phyloP scores from a whole-genome alignment of 2,113 vertebrate genomes.

The Marmota monax region DNA sequence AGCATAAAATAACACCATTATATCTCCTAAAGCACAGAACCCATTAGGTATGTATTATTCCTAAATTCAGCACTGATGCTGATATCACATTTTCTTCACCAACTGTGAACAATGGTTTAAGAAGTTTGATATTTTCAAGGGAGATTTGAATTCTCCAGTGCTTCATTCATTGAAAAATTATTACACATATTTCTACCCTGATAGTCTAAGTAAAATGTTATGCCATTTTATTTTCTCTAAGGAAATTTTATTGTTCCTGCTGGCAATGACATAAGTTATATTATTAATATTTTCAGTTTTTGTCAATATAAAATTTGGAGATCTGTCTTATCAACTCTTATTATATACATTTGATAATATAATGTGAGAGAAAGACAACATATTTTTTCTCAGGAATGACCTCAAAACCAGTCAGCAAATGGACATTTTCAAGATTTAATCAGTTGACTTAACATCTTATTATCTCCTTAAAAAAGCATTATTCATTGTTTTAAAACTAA shows the following conservation, averaged over 20 bases:
- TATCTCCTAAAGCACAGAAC: conserved; percentile 29
- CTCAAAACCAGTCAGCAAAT: neutral
- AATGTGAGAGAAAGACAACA: neutral
- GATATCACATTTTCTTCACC: conserved; percentile 35
- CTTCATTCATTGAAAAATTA: conserved; percentile 17
- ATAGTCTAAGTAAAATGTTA: neutral
- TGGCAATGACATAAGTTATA: neutral
- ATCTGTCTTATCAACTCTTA: neutral
- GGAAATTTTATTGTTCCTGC: neutral
- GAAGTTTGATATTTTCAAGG: conserved; percentile 45
- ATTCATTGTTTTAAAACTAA: neutral
- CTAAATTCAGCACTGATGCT: neutral
- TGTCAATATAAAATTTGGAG: neutral
- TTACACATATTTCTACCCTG: neutral
- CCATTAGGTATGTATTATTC: conserved; percentile 23
- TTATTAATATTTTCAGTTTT: neutral
- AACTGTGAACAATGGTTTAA: conserved; percentile 31
- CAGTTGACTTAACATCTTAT: neutral
- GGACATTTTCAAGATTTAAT: neutral
- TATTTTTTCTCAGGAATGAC: neutral
- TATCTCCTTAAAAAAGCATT: neutral
- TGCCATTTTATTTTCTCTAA: neutral
- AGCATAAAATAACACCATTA: conserved; percentile 52
- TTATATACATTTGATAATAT: neutral
- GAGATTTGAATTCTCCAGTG: neutral